Evolutionary conservation across 2,888 invertebrate species (phyloP).

Genomic region (Plusia festucae): DNA sequence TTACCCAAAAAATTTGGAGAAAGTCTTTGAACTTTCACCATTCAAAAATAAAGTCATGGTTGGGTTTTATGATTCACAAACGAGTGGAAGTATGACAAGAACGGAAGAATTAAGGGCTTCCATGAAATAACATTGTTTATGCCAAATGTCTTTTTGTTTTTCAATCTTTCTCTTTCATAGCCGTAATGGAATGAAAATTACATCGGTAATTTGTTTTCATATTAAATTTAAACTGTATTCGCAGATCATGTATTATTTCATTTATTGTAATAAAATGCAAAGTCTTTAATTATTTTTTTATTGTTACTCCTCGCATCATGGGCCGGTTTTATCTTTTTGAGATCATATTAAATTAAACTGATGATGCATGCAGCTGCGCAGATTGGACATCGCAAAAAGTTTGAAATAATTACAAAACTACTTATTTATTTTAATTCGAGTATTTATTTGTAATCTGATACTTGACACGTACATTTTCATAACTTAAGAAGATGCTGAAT

Average conservation of each 20-base stretch:
- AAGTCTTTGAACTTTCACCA: slow-evolving; percentile 46
- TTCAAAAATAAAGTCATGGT: slow-evolving; percentile 13
- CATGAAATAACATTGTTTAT: slow-evolving; percentile 35
- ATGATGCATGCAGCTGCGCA: not conserved
- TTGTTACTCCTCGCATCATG: not conserved
- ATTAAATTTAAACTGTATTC: slow-evolving; percentile 13
- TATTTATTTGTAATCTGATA: slow-evolving; percentile 4
- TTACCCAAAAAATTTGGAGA: slow-evolving; percentile 35
- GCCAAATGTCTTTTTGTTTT: slow-evolving; percentile 31
- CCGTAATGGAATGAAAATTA: slow-evolving; percentile 30
- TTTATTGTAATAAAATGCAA: slow-evolving; percentile 5
- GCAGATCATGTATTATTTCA: not conserved
- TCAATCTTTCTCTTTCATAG: slow-evolving; percentile 29
- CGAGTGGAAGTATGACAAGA: slow-evolving; percentile 2
- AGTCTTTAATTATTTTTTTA: slow-evolving; percentile 6
- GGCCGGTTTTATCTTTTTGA: not conserved
- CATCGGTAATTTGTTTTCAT: slow-evolving; percentile 15
- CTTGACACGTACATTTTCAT: not conserved
- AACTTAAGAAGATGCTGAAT: not conserved
- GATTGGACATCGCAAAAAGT: not conserved
- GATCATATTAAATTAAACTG: not conserved
- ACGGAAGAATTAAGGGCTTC: slow-evolving; percentile 37
- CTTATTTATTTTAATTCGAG: not conserved
- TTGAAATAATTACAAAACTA: not conserved
- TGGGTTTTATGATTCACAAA: slow-evolving; percentile 32